phyloP scores from a whole-genome alignment of 2,113 vertebrate species.

The Saguinus midas region DNA sequence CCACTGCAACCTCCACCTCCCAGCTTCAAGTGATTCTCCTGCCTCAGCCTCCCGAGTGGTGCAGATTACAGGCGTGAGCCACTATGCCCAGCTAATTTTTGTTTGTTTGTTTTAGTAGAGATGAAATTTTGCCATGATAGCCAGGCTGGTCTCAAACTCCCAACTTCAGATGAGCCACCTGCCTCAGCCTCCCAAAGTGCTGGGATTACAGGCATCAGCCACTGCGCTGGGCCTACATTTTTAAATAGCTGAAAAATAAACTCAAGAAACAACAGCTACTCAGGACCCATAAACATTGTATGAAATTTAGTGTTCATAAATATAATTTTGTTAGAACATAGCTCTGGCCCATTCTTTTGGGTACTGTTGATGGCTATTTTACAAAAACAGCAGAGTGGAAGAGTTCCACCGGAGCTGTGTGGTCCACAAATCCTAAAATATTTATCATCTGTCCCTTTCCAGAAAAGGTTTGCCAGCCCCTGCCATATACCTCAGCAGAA shows the following conservation, averaged over 20 bases:
- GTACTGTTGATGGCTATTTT: background rate
- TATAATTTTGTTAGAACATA: constrained; percentile 19
- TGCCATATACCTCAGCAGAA: background rate
- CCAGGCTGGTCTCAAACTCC: no score
- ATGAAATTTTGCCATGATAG: no score
- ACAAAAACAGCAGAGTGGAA: background rate
- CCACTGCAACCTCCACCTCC: no score
- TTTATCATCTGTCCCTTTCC: background rate
- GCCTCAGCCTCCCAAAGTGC: no score
- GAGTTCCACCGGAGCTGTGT: background rate
- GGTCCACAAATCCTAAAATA: constrained; percentile 25
- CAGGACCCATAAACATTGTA: background rate
- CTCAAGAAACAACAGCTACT: constrained; percentile 34
- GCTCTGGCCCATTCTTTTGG: background rate
- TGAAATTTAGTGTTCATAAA: background rate
- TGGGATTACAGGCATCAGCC: no score
- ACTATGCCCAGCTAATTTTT: no score
- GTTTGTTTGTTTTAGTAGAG: no score
- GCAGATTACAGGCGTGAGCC: no score
- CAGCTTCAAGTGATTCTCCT: no score
- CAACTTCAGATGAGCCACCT: no score
- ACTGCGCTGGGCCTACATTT: background rate
- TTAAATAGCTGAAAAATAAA: constrained; percentile 11
- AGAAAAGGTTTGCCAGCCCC: background rate
- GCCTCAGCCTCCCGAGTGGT: no score